A percentile compares a stretch with the other conserved stretches of the same genome.
These are phyloP conservation scores for Nyctibius bracteatus DNA, from an alignment of 2,113 vertebrate genomes.

Conservation along the genomic window DNA sequence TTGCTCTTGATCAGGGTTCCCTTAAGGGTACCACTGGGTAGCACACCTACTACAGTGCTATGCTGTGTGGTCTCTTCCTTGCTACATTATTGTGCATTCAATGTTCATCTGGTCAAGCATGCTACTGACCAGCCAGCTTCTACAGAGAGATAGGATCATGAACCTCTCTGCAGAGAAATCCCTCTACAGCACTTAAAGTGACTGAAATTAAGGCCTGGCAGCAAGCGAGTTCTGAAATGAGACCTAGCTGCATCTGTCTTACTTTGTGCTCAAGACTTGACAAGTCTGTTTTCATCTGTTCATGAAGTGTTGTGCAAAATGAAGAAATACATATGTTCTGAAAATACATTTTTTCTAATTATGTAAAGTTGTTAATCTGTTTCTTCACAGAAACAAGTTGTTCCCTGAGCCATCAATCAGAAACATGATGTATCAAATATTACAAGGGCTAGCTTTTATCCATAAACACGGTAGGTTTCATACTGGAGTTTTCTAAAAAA, in stretches of 20 bases:
- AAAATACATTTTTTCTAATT: background rate
- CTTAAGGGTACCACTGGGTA: background rate
- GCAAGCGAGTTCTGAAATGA: background rate
- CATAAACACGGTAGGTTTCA: constrained; percentile 94
- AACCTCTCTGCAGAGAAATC: background rate
- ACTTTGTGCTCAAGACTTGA: background rate
- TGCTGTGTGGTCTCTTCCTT: background rate
- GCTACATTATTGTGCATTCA: background rate
- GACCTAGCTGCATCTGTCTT: background rate
- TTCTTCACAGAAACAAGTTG: constrained; percentile 89
- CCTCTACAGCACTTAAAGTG: background rate
- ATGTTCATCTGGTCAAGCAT: background rate
- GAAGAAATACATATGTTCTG: rapidly evolving
- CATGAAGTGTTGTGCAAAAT: background rate
- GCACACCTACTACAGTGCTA: background rate
- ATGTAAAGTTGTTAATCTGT: constrained; percentile 66
- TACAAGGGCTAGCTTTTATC: constrained; percentile 97
- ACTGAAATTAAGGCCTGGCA: background rate
- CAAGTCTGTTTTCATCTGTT: background rate
- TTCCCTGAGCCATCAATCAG: constrained; percentile 97
- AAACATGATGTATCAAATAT: constrained; percentile 99
- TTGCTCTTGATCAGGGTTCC: background rate
- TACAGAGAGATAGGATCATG: background rate
- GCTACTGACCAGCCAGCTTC: background rate
- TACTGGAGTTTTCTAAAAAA: too few species aligned